A percentile compares a stretch with the other conserved stretches of the same genome.
These are phyloP conservation scores for Laothoe populi DNA, from an alignment of 2,888 invertebrate species.

Conservation along the genomic window DNA sequence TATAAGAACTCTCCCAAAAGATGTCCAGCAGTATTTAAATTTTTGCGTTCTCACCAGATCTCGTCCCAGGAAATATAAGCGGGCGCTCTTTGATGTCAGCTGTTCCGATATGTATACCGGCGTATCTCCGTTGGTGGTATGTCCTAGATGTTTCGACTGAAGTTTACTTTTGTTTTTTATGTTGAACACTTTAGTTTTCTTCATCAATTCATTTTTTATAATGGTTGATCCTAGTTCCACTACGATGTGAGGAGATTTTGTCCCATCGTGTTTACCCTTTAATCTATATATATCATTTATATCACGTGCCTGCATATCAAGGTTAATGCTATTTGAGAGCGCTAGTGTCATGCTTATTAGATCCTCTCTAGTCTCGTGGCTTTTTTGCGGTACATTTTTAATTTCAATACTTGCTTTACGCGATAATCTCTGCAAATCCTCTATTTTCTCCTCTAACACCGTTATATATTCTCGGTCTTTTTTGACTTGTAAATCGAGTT, in stretches of 20 bases:
- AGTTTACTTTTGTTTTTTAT: neutral
- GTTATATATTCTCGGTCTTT: no score
- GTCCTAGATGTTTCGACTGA: neutral
- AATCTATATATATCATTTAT: neutral
- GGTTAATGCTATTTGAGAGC: no score
- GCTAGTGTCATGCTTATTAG: neutral
- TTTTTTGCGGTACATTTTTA: no score
- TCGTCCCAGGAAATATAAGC: neutral
- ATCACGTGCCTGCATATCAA: neutral
- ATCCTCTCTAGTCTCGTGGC: neutral
- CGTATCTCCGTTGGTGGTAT: neutral
- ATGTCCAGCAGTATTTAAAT: neutral
- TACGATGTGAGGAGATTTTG: neutral
- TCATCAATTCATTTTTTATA: neutral
- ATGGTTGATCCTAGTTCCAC: neutral
- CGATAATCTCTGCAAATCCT: no score
- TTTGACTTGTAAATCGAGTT: no score
- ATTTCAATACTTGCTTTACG: no score
- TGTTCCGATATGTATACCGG: neutral
- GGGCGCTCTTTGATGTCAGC: neutral
- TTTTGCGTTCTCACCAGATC: neutral
- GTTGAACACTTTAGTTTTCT: neutral
- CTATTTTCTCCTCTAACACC: no score
- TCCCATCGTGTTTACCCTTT: neutral
- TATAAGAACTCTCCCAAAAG: conserved; percentile 36